These are phyloP conservation scores for Chionodraco myersi DNA, from an alignment of 2,113 vertebrate genomes.

Conservation along the genomic window DNA sequence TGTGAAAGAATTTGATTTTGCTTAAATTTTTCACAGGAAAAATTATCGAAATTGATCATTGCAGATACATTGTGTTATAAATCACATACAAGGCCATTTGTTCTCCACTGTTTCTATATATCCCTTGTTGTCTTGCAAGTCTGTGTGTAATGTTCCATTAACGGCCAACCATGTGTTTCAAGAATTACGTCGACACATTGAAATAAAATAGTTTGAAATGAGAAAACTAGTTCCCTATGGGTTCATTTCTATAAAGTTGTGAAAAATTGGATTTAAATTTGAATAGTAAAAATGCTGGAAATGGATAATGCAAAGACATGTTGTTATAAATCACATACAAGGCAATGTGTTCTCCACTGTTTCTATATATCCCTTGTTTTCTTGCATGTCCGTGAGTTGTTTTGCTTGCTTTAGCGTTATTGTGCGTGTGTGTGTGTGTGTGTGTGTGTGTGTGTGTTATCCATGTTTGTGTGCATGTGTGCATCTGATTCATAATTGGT, in stretches of 20 bases:
- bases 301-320: no score
- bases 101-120: not conserved
- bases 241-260: no score
- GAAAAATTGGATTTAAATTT: no score
- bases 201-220: no score
- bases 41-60: no score
- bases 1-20: not conserved
- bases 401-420: not conserved
- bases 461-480: not conserved
- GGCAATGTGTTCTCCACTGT: not conserved
- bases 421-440: no score
- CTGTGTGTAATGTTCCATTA: no score
- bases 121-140: not conserved
- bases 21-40: no score
- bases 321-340: not conserved
- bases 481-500: constrained; percentile 70
- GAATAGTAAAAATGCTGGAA: no score
- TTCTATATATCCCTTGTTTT: constrained; percentile 3
- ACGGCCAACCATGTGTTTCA: no score
- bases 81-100: not conserved
- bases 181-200: no score
- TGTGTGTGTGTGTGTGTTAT: constrained; percentile 21
- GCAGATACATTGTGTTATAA: not conserved
- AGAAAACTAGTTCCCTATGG: no score
- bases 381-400: not conserved